phyloP scores from a whole-genome alignment of 2,888 invertebrate genomes.

The Seira sanloemensis region DNA sequence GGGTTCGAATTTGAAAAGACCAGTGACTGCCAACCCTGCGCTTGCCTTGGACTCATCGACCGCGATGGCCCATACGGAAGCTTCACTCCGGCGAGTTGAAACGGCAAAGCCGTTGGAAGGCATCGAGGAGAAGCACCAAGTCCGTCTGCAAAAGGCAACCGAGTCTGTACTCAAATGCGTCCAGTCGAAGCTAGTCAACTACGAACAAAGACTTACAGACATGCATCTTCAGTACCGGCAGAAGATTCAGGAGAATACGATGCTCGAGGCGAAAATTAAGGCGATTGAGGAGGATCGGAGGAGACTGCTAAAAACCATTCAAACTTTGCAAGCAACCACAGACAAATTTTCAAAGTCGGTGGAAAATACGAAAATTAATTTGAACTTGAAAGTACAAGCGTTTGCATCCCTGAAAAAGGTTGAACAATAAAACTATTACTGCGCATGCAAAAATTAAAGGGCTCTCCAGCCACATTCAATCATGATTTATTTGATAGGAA shows the following conservation, averaged over 20 bases:
- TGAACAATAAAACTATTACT: too few species aligned
- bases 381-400: slow-evolving; percentile 62
- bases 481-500: slow-evolving; percentile 75
- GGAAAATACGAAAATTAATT: slow-evolving; percentile 75
- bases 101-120: slow-evolving; percentile 35
- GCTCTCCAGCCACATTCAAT: not conserved
- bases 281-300: slow-evolving; percentile 76
- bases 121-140: slow-evolving; percentile 55
- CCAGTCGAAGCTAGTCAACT: slow-evolving; percentile 68
- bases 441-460: not conserved
- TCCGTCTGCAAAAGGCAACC: slow-evolving; percentile 69
- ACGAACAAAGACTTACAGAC: slow-evolving; percentile 69
- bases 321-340: slow-evolving; percentile 75
- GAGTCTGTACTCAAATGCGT: slow-evolving; percentile 71
- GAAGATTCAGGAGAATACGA: slow-evolving; percentile 75
- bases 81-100: slow-evolving; percentile 23
- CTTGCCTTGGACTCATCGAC: too few species aligned
- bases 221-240: slow-evolving; percentile 70
- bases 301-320: slow-evolving; percentile 74
- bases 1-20: too few species aligned
- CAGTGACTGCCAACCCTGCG: too few species aligned
- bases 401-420: slow-evolving; percentile 67
- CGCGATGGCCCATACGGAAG: slow-evolving; percentile 7
- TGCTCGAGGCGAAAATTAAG: slow-evolving; percentile 74
- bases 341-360: slow-evolving; percentile 76